Conservation (phyloP, 2,888 invertebrate species). For the Epiperipatus broadwayi region DNA sequence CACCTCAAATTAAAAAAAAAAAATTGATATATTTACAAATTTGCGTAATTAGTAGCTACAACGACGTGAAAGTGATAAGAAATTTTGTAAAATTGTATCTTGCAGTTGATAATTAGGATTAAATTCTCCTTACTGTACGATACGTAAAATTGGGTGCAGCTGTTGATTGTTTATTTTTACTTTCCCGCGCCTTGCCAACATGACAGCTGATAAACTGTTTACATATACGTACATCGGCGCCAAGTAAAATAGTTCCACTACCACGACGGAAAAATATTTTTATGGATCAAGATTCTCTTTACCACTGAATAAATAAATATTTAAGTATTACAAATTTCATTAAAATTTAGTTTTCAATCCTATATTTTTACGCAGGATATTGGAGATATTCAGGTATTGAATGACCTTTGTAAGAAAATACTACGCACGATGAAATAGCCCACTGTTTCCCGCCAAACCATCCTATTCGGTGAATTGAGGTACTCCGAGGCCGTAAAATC, state of each 20-base stretch:
- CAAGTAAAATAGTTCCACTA: slow-evolving; percentile 1
- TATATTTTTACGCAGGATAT: no score
- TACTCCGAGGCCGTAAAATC: no score
- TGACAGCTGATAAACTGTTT: slow-evolving; percentile 16
- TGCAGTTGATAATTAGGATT: slow-evolving; percentile 1
- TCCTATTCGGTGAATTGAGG: slow-evolving; percentile 18
- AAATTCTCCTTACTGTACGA: slow-evolving; percentile 21
- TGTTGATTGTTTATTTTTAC: slow-evolving; percentile 24
- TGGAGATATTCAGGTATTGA: slow-evolving; percentile 10
- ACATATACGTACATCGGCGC: slow-evolving; percentile 6
- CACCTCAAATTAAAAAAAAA: no score
- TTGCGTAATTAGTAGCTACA: no score
- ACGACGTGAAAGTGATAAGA: no score
- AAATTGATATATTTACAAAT: no score
- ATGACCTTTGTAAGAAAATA: no score
- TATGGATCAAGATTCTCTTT: no score
- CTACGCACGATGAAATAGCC: slow-evolving; percentile 15
- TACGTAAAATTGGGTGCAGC: slow-evolving; percentile 22
- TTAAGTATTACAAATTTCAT: no score
- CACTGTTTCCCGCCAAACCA: slow-evolving; percentile 28
- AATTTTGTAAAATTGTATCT: neutral
- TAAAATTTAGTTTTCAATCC: no score
- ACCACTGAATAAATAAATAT: no score
- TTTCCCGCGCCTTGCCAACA: slow-evolving; percentile 27
- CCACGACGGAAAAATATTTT: no score